Evolutionary conservation across 2,888 invertebrate species (phyloP).

Genomic region (Eilema sororculum): DNA sequence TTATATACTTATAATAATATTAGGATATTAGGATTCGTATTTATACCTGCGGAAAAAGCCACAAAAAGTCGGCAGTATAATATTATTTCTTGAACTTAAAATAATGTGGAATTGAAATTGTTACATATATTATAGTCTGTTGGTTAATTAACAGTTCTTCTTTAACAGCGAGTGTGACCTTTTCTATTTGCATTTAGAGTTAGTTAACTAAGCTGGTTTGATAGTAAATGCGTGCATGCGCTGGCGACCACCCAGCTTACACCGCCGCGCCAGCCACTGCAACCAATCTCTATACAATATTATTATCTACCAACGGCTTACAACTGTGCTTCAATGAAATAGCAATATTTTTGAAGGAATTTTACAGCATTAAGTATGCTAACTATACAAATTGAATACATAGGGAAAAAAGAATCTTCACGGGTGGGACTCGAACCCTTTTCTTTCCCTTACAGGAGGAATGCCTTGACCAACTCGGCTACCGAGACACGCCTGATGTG

Average conservation of each 20-base stretch:
- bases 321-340: slow-evolving; percentile 40
- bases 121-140: slow-evolving; percentile 28
- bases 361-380: too few species aligned
- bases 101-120: slow-evolving; percentile 38
- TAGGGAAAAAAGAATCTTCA: too few species aligned
- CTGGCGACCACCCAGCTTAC: slow-evolving; percentile 57
- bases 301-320: slow-evolving; percentile 30
- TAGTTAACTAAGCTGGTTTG: slow-evolving; percentile 51
- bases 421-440: too few species aligned
- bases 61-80: background rate
- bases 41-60: background rate
- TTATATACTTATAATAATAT: background rate
- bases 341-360: background rate
- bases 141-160: slow-evolving; percentile 50
- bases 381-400: too few species aligned
- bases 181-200: slow-evolving; percentile 60
- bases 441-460: too few species aligned
- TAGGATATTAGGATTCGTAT: background rate
- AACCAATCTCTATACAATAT: slow-evolving; percentile 30
- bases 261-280: slow-evolving; percentile 12
- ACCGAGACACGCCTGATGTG: too few species aligned
- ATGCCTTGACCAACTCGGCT: too few species aligned
- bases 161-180: slow-evolving; percentile 44
- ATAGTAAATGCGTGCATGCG: slow-evolving; percentile 55
- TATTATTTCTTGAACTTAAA: background rate